Evolutionary conservation across 2,888 invertebrate species (phyloP).

Genomic region (Drosophila rellima): DNA sequence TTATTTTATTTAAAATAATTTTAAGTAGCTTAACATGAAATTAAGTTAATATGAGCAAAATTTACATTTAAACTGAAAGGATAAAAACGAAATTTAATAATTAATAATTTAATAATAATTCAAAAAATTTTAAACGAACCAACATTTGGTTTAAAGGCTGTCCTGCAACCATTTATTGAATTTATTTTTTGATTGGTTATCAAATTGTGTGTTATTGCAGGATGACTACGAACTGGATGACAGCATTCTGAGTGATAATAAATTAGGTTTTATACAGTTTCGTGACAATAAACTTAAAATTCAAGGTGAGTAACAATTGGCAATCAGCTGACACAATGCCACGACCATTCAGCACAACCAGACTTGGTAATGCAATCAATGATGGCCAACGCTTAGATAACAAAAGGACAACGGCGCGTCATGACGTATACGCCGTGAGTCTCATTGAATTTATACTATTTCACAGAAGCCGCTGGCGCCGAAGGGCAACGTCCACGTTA

Average conservation of each 20-base stretch:
- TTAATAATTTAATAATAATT: too few species aligned
- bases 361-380: constrained; percentile 45
- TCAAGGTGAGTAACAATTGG: constrained; percentile 82
- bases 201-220: constrained; percentile 64
- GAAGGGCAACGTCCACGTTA: constrained; percentile 78
- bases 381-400: constrained; percentile 31
- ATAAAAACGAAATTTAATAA: too few species aligned
- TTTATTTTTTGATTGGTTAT: constrained; percentile 37
- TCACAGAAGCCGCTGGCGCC: constrained; percentile 80
- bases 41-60: too few species aligned
- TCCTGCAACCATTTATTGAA: constrained; percentile 35
- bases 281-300: constrained; percentile 86
- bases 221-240: constrained; percentile 85
- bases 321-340: constrained; percentile 58
- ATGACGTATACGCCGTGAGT: constrained; percentile 55
- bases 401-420: constrained; percentile 36
- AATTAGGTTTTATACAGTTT: constrained; percentile 85
- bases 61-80: too few species aligned
- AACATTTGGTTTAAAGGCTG: not conserved
- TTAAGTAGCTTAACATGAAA: too few species aligned
- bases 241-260: constrained; percentile 85
- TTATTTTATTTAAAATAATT: too few species aligned
- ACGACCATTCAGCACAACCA: constrained; percentile 16
- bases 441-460: constrained; percentile 41
- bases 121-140: too few species aligned